Evolutionary conservation across 2,797 vertebrate species (phyloP).

Genomic region (Poeciliopsis infans): DNA sequence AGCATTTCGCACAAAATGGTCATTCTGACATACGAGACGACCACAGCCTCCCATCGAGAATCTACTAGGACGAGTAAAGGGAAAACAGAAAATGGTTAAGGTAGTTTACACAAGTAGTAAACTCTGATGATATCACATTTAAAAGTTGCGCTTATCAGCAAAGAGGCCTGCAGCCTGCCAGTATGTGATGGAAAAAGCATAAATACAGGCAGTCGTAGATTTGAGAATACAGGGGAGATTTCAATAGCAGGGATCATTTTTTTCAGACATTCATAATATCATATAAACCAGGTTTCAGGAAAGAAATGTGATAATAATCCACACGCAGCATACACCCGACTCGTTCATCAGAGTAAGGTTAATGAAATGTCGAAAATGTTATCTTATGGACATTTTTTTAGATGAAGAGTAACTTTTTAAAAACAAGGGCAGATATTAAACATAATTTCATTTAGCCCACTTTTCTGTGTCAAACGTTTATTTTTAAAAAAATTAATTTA

Average conservation of each 20-base stretch:
- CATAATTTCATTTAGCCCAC: not conserved
- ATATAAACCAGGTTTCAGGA: not conserved
- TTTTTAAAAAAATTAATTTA: not conserved
- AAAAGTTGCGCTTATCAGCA: slow-evolving; percentile 11
- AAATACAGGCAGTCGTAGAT: not conserved
- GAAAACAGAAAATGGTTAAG: not conserved
- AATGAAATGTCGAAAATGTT: not conserved
- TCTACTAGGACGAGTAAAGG: not conserved
- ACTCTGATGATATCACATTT: not conserved
- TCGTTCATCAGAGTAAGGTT: not conserved
- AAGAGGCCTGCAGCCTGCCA: not conserved
- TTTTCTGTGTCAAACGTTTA: not conserved
- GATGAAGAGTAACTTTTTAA: not conserved
- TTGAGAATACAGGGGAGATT: not conserved
- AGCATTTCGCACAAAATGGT: slow-evolving; percentile 38
- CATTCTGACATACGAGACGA: slow-evolving; percentile 24
- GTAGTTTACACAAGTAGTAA: slow-evolving; percentile 10
- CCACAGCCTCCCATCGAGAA: not conserved
- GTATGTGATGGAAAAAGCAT: not conserved
- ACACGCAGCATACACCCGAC: not conserved
- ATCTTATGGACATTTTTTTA: not conserved
- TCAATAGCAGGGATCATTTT: not conserved
- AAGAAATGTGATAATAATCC: not conserved
- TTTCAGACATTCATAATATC: not conserved
- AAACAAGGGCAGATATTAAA: not conserved